phyloP scores from a whole-genome alignment of 2,888 invertebrate species.

The Orthonevra nobilis region DNA sequence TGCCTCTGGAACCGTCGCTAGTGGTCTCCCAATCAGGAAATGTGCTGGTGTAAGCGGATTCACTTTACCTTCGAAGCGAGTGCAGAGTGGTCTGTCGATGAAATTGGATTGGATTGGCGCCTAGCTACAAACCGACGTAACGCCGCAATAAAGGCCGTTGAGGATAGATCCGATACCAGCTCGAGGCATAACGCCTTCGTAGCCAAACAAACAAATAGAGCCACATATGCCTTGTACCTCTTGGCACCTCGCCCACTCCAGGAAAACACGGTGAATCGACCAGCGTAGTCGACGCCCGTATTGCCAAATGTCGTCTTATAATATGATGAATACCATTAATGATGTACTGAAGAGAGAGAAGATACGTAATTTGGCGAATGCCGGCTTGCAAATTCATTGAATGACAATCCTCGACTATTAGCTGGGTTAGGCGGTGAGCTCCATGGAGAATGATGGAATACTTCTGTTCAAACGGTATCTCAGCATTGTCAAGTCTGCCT shows the following conservation, averaged over 20 bases:
- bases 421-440: conserved; percentile 25
- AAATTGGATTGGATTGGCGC: conserved; percentile 73
- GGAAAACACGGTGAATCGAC: conserved; percentile 65
- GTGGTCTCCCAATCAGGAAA: conserved; percentile 48
- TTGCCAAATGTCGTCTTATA: conserved; percentile 61
- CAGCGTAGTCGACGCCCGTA: conserved; percentile 69
- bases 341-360: conserved; percentile 45
- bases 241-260: conserved; percentile 69
- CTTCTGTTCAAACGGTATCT: conserved; percentile 48
- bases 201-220: conserved; percentile 71
- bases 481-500: conserved; percentile 57
- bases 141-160: conserved; percentile 72
- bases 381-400: conserved; percentile 53
- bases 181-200: conserved; percentile 73
- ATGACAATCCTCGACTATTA: conserved; percentile 55
- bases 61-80: no score
- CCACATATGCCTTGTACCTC: conserved; percentile 71
- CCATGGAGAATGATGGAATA: conserved; percentile 62
- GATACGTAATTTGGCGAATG: conserved; percentile 49
- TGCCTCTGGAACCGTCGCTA: conserved; percentile 15
- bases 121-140: conserved; percentile 72
- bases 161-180: conserved; percentile 59
- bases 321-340: conserved; percentile 17
- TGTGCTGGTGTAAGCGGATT: conserved; percentile 70
- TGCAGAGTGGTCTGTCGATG: conserved; percentile 74